Base-by-base conservation (phyloP, 2,113 vertebrate species). In the Cromileptes altivelis region DNA sequence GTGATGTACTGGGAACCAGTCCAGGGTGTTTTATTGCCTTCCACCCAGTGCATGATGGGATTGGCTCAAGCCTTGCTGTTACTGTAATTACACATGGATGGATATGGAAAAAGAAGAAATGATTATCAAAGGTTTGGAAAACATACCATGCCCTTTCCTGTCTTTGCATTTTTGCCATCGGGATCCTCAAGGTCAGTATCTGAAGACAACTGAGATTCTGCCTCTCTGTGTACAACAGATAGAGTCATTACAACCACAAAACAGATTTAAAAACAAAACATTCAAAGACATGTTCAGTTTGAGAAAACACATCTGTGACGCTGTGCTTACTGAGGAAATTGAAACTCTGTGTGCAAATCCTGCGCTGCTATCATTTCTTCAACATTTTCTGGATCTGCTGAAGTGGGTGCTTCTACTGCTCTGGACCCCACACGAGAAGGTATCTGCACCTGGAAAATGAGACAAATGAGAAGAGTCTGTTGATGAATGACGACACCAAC, bases 351-450 rank as follows among this genome's bases (percentile, higher is more conserved):
- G 95, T 97, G 97, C 96, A 98, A 97, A 96, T 98, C 98, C 97
- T 97, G 97, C 96, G 97, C 97, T 96, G 97, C 97, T 98, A 99
- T 97, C 98, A 99, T 99, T 98, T 98, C 98, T 98, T 97, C 96
- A 98, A 98, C 98, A 98, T 99, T 96, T 98, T 99, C 96, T 96
- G 96, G 93, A 95, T 92, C 95, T 93, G 96, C 86, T 93, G 93
- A 92, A 95, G 86, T 94, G 96, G 95, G 80, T 87, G 70, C 88
- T 89, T 92, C 81, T 74, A 80, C 90, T 89, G 80, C 79, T 84
- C 69, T 53, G 75, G 78, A 70, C 65, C 71, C 58, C 57, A 70
- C 69, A 12, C 70, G 75, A 81, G 53, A 40, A 58, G 49, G 45
- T 61, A 18, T 71, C 42, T 75, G 53, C 17, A 55, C 81, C 73